Evolutionary conservation across 1,140 invertebrate species (phyloP), one percentile per base, ranked within the genome.

Genomic region (Polypedilum pembai): DNA sequence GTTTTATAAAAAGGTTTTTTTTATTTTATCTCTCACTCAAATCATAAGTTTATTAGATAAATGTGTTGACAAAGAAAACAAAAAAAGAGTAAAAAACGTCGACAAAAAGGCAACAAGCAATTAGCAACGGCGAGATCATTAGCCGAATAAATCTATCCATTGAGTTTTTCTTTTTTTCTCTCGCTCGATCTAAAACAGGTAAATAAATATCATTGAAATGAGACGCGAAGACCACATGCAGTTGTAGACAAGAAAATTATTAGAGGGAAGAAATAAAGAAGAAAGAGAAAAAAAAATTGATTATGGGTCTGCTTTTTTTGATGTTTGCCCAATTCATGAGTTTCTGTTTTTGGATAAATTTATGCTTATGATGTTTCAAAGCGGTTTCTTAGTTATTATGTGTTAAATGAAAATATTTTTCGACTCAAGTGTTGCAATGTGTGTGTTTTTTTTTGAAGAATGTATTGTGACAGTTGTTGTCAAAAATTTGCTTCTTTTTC

Each of bases 231-330:
- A 69, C 65, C 65, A 20, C 65, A 18, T 69, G 65, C 65, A 69
- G 65, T 69, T 69, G 65, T 69, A 69, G 65, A 69, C 65, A 69
- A 69, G 17, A 69, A 69, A 69, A 69, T 69, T 69, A 69, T 69
- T 15, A 56, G 45, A 33, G 24, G n/a, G 12, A 56, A 56, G 45
- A 56, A 56, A n/a, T 4, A 56, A 56, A 56, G 15, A n/a, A 56
- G 65, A 18, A 18, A 18, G 17, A 21, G 8, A 69, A 69, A 69
- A 69, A 20, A 69, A 69, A 69, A 69, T 69, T 69, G 65, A 69
- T 69, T 69, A 69, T 69, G 65, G 65, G 65, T 18, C 7, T 56
- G 45, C n/a, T 56, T 56, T 56, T n/a, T 69, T 69, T 69, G 65
- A 69, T 69, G 65, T 69, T 56, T 69, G 65, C 65, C 17, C 65